Percentiles rank a stretch among this genome's conserved stretches.
These are phyloP conservation scores for Drosophila suboccidentalis DNA, from an alignment of 2,888 invertebrate species.

Conservation along the genomic window DNA sequence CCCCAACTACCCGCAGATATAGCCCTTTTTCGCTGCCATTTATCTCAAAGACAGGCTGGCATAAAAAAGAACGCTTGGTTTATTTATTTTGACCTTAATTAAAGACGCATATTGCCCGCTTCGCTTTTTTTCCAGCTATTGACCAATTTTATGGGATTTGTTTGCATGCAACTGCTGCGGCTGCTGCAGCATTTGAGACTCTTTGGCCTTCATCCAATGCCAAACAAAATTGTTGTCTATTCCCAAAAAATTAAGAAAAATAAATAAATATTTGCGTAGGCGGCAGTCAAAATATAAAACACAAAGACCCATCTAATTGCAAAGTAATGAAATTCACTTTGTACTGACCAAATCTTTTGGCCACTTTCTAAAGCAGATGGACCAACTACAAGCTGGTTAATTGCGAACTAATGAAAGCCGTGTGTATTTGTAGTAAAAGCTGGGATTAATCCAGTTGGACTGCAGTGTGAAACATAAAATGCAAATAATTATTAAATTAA, in stretches of 20 bases:
- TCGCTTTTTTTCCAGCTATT: constrained; percentile 35
- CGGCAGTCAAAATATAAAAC: constrained; percentile 13
- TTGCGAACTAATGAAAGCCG: constrained; percentile 28
- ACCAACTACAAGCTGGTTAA: constrained; percentile 19
- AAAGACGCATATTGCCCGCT: constrained; percentile 74
- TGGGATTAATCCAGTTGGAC: not conserved
- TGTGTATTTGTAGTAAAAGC: not conserved
- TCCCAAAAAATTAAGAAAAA: constrained; percentile 28
- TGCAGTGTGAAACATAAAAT: no score
- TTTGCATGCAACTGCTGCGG: constrained; percentile 50
- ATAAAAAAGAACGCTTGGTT: constrained; percentile 46
- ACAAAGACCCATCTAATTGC: constrained; percentile 46
- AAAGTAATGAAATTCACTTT: constrained; percentile 51
- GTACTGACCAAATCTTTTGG: constrained; percentile 3
- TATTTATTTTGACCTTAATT: constrained; percentile 76
- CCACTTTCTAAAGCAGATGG: constrained; percentile 13
- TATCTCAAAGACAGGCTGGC: constrained; percentile 65
- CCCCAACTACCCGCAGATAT: constrained; percentile 3
- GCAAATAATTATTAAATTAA: no score
- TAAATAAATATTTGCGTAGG: constrained; percentile 53
- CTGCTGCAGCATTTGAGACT: constrained; percentile 29
- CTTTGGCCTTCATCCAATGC: constrained; percentile 30
- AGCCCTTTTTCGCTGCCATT: constrained; percentile 59
- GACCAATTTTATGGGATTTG: constrained; percentile 23
- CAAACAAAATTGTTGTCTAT: constrained; percentile 33